Evolutionary conservation across 2,797 vertebrate genomes (phyloP).

Genomic region (Pipistrellus nathusii): DNA sequence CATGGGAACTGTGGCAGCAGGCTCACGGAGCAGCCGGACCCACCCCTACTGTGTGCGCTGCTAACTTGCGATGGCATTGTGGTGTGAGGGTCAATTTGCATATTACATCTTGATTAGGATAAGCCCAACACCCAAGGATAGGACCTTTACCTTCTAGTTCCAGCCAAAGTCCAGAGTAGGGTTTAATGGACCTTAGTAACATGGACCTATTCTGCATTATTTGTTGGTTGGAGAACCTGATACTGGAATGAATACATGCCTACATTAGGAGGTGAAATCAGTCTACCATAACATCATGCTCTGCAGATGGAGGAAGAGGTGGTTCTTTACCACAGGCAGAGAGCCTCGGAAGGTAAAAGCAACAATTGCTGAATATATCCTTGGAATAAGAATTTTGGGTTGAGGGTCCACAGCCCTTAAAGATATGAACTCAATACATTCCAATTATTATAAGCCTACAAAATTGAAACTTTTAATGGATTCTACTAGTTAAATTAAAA

Average conservation of each 20-base stretch:
- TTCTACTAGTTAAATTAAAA: background rate
- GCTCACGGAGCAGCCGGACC: too few relatives aligned
- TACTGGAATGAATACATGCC: background rate
- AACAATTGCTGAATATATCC: background rate
- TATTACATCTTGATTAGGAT: too few relatives aligned
- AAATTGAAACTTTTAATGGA: background rate
- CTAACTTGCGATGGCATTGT: too few relatives aligned
- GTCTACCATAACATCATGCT: background rate
- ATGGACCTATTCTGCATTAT: background rate
- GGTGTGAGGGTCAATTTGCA: too few relatives aligned
- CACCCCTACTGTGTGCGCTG: too few relatives aligned
- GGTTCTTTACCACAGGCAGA: background rate
- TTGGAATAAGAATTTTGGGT: conserved; percentile 4
- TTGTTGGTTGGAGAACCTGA: background rate
- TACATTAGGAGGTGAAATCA: background rate
- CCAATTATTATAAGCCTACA: background rate
- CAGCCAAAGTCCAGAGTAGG: background rate
- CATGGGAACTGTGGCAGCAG: too few relatives aligned
- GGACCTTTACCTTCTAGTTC: background rate
- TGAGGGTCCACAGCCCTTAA: background rate
- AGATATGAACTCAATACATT: background rate
- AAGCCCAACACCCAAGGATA: background rate
- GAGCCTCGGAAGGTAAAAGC: background rate
- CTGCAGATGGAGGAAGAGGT: background rate
- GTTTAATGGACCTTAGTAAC: background rate